Base-by-base conservation (phyloP, 2,888 invertebrate genomes). In the Automeris io region DNA sequence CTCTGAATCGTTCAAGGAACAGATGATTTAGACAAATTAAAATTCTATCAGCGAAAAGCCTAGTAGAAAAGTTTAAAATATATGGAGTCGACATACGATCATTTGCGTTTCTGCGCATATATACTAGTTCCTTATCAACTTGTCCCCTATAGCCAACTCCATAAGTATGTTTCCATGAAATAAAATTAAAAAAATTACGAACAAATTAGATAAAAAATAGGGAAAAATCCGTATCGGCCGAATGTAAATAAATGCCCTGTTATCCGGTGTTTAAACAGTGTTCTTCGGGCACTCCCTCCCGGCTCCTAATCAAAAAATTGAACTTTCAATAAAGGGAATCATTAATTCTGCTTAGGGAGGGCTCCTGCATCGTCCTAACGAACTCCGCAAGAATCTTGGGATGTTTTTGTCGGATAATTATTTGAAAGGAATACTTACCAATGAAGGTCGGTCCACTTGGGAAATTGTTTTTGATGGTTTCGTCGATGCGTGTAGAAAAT, bases 321-420 rank as follows among this genome's bases (percentile, higher is more conserved):
- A 89, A 89, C 88, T 90, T 90, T 89, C 90, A 90, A 90, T 90
- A 90, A 90, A 90, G 89, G 88, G 79, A 86, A 90, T 90, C 90
- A 90, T 90, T 90, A 90, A 90, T 90, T 90, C 89, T 87, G 68
- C 76, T 77, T 78, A 76, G 74, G 71, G 72, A 71, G 77, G 66
- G 64, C 56, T 58, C 69, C 54, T 51, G 67, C 56, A 66, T 48
- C 53, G 49, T 54, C 57, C 52, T 82, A 82, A 81, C 80, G 78
- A 81, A 71, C 70, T 71, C 70, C 69, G 56, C 68, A 79, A 82
- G 73, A 79, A 79, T 78, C 73, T 74, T 70, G 67, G 75, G 62
- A 77, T 78, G 80, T 79, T 80, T 79, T 78, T 74, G 69, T 73
- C 74, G 74, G 77, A 80, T 79, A 81, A 82, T 82, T 57, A 55